Conservation (phyloP, 2,113 vertebrate genomes). For the Strix uralensis region DNA sequence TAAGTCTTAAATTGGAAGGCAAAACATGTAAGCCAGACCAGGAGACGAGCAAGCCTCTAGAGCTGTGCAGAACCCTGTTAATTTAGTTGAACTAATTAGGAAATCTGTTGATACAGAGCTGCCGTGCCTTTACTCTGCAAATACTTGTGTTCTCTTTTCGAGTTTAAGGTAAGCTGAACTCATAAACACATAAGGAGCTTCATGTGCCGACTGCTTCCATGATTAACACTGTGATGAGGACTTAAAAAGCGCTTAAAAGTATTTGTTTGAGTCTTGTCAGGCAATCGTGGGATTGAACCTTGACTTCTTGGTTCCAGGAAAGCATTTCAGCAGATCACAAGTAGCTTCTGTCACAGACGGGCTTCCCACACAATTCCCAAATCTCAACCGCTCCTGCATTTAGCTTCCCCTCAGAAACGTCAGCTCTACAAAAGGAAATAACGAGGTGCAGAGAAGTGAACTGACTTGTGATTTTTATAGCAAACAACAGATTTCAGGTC, state of each 20-base stretch:
- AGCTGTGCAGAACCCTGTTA: neutral
- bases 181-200: neutral
- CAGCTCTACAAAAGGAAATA: neutral
- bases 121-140: neutral
- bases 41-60: neutral
- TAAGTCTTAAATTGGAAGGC: neutral
- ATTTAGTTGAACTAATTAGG: neutral
- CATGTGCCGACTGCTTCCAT: neutral
- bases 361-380: constrained; percentile 17
- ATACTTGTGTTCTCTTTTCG: neutral
- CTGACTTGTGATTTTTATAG: neutral
- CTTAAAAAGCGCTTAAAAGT: neutral
- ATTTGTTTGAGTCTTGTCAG: neutral
- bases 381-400: neutral
- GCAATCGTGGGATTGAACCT: neutral
- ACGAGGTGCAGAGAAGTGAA: neutral
- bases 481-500: neutral
- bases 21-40: neutral
- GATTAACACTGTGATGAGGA: neutral
- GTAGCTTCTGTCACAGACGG: neutral
- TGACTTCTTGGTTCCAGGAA: neutral
- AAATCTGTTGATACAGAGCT: neutral
- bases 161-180: neutral
- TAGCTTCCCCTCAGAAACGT: neutral
- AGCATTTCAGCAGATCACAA: neutral